These are phyloP conservation scores for Strigamia maritima DNA, from an alignment of 2,888 invertebrate species.

Conservation along the genomic window DNA sequence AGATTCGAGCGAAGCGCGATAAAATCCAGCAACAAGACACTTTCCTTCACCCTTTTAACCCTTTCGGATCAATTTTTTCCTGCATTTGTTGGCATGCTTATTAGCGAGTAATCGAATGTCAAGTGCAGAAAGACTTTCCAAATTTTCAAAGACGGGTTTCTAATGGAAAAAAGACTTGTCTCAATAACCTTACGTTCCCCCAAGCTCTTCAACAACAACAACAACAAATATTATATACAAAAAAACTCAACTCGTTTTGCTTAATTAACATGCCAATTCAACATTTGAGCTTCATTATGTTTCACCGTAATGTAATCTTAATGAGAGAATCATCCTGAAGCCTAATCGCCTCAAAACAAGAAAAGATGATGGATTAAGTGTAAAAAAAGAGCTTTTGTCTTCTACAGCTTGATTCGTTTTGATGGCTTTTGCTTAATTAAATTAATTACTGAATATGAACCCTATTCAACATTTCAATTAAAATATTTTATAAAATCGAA, in stretches of 20 bases:
- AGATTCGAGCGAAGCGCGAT: no score
- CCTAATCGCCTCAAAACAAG: constrained; percentile 13
- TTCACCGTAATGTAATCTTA: background rate
- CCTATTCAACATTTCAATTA: background rate
- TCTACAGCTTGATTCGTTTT: background rate
- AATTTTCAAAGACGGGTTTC: background rate
- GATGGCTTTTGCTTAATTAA: constrained; percentile 8
- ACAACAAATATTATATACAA: background rate
- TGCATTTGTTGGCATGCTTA: background rate
- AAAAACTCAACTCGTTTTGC: constrained; percentile 2
- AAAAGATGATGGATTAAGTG: constrained; percentile 15
- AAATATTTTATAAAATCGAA: background rate
- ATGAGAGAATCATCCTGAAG: constrained; percentile 12
- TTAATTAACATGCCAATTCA: constrained; percentile 22
- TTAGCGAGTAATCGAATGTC: background rate
- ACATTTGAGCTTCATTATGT: constrained; percentile 20
- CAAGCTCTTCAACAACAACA: background rate
- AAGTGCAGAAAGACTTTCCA: background rate
- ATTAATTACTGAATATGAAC: background rate
- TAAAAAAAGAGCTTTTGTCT: background rate
- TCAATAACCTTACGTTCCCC: background rate
- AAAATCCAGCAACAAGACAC: no score
- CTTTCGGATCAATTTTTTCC: background rate
- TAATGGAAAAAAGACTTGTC: background rate
- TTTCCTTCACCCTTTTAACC: background rate